Conservation (phyloP, 1,140 invertebrate genomes). For the Gryon sp. region DNA sequence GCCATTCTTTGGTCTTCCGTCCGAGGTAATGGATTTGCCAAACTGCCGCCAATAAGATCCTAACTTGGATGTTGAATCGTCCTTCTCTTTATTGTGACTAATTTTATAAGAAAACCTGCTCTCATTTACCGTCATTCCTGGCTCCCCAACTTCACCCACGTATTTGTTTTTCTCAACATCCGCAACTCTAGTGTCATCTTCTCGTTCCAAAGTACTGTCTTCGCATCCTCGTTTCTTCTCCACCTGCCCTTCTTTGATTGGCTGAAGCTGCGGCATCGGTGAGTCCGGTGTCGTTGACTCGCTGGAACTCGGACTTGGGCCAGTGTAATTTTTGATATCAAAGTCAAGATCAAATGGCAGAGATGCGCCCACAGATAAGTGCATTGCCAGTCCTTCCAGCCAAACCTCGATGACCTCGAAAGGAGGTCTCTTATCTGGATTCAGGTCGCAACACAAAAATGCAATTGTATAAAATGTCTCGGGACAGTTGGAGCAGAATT, state of each 20-base stretch:
- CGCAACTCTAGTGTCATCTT: conserved; percentile 38
- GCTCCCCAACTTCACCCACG: conserved; percentile 2
- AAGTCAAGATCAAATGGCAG: conserved; percentile 85
- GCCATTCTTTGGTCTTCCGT: conserved; percentile 62
- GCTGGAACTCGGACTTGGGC: conserved; percentile 81
- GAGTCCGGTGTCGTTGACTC: conserved; percentile 82
- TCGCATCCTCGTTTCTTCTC: conserved; percentile 75
- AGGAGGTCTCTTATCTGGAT: conserved; percentile 91
- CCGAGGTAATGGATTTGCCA: conserved; percentile 69
- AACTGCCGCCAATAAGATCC: conserved; percentile 74
- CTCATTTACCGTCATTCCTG: conserved; percentile 8
- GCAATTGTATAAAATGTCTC: conserved; percentile 93
- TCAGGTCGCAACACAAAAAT: conserved; percentile 92
- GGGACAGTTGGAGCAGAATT: conserved; percentile 93
- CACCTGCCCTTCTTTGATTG: conserved; percentile 79
- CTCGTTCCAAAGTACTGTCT: conserved; percentile 76
- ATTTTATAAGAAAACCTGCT: conserved; percentile 34
- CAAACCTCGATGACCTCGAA: conserved; percentile 93
- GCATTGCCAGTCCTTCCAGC: conserved; percentile 88
- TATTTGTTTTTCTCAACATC: conserved; percentile 13
- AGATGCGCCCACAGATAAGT: conserved; percentile 83
- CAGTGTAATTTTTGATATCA: conserved; percentile 87
- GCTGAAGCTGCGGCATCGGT: conserved; percentile 76
- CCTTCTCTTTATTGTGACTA: conserved; percentile 55
- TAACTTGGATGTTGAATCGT: conserved; percentile 64